Base-by-base conservation (phyloP, 2,113 vertebrate species). In the Leptobrachium leishanense region DNA sequence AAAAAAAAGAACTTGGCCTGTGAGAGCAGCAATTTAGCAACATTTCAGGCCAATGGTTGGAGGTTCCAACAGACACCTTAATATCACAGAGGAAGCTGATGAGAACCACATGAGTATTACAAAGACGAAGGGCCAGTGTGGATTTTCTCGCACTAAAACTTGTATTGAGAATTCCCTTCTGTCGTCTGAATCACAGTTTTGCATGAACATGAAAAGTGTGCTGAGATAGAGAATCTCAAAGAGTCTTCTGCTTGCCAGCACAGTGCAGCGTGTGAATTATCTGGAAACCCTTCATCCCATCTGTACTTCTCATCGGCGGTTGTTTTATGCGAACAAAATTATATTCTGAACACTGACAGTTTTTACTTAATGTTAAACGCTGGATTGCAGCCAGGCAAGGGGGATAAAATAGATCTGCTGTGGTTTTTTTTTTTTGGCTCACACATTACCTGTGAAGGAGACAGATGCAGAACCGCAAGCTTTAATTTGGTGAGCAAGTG, bases 221-320 rank as follows among this genome's bases (percentile, higher is more conserved):
- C 41, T 43, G 77, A 69, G 42, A 46, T 72, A 20, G 8, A 67
- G 77, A 66, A 79, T 79, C 70, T 73, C 77, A 79, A 79, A 79
- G 69, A 66, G 50, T 55, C 68, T 59, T 78, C 67, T 78, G 76
- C 71, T 71, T 71, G 68, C 59, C 68, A 71, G 68, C 55, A 63
- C 57, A 71, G 55, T 62, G 12, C 43, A 53, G 43, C 4, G 31
- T 78, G 67, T 77, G 57, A 77, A 77, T 77, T 77, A 77, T 71
- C 76, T 77, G 68, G 43, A 71, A 71, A 68, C 68, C 76, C 68
- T 77, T 64, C 13, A 64, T 64, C 43, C 55, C 76, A 77, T 77
- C 76, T 71, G 76, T 77, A 71, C 68, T 77, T 70, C 43, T 70
- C 31, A 50, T 53, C 11, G 59, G 68, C 20, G 43, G 20, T 70